Evolutionary conservation across 1,140 invertebrate species (phyloP).

Genomic region (Drosophila pseudoobscura): DNA sequence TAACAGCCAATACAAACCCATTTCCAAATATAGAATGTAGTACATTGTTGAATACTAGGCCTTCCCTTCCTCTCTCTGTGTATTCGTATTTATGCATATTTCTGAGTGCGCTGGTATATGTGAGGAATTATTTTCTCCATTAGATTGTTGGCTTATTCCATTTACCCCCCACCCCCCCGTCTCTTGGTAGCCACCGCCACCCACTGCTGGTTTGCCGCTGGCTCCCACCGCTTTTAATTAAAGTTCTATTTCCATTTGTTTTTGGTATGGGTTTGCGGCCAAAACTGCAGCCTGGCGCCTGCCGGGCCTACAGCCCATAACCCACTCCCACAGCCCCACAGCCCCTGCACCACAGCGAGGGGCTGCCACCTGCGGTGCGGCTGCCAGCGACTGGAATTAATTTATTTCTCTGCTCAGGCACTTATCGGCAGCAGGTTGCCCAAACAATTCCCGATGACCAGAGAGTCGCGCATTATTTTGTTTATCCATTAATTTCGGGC

Average conservation of each 20-base stretch:
- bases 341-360: constrained; percentile 12
- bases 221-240: constrained; percentile 62
- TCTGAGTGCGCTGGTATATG: not conserved
- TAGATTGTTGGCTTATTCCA: constrained; percentile 58
- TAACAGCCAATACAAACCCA: too few relatives aligned
- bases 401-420: constrained; percentile 52
- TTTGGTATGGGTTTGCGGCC: constrained; percentile 36
- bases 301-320: constrained; percentile 20
- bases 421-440: constrained; percentile 47
- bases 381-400: constrained; percentile 70
- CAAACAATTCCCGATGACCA: constrained; percentile 41
- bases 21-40: too few relatives aligned
- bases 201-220: constrained; percentile 18
- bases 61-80: constrained; percentile 9
- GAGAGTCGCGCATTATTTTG: constrained; percentile 37
- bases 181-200: not conserved
- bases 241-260: constrained; percentile 78
- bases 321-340: not conserved
- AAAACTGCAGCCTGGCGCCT: constrained; percentile 58
- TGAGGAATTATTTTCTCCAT: constrained; percentile 52
- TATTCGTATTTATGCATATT: not conserved
- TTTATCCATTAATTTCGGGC: constrained; percentile 73
- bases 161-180: constrained; percentile 25
- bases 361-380: constrained; percentile 56
- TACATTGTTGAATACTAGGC: too few relatives aligned